These are phyloP conservation scores for Rhinichthys osculus DNA, from an alignment of 2,797 vertebrate species.

Conservation along the genomic window DNA sequence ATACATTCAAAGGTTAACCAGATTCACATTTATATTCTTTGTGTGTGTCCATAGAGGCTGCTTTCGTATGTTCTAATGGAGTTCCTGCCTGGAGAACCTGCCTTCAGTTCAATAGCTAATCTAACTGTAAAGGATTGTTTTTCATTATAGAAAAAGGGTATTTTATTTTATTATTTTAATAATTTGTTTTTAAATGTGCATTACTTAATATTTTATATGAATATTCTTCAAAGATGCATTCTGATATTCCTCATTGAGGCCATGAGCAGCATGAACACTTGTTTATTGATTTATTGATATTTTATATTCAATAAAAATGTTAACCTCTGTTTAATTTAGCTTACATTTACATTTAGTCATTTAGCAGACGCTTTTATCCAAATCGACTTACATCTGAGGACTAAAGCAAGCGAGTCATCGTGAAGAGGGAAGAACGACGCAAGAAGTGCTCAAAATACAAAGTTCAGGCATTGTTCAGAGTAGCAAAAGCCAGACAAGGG, in stretches of 20 bases:
- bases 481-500: too few species aligned
- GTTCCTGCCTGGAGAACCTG: conserved; percentile 72
- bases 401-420: too few species aligned
- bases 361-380: too few species aligned
- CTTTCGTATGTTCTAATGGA: conserved; percentile 72
- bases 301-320: neutral
- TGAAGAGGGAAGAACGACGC: too few species aligned
- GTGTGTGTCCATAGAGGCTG: conserved; percentile 55
- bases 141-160: conserved; percentile 1
- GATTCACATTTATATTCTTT: neutral
- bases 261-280: neutral
- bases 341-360: neutral
- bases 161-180: neutral
- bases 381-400: too few species aligned
- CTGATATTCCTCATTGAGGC: neutral
- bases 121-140: conserved; percentile 36
- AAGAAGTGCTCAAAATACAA: too few species aligned
- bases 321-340: neutral
- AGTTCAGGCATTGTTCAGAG: too few species aligned
- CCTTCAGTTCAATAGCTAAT: conserved; percentile 56
- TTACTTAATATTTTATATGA: conserved; percentile 10
- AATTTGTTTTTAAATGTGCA: neutral
- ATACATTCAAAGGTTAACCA: neutral
- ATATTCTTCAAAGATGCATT: conserved; percentile 13
- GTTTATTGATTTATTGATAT: neutral